phyloP scores from a whole-genome alignment of 2,797 vertebrate species.

The Anguilla anguilla region DNA sequence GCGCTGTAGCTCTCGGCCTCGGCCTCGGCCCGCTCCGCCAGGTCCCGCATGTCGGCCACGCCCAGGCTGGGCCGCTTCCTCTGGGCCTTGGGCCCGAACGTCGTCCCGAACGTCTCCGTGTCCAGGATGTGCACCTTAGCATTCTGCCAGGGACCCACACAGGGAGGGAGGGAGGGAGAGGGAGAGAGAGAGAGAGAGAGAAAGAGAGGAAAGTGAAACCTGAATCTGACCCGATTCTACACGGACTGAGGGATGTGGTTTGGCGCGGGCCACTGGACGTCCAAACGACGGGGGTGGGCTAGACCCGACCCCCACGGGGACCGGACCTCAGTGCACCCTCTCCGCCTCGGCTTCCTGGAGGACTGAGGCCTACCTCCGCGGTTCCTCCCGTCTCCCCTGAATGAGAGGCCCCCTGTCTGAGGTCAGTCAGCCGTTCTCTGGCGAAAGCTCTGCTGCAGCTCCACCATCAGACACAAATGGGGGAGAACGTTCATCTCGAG shows the following conservation, averaged over 20 bases:
- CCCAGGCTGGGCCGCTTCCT: conserved; percentile 89
- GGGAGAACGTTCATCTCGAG: not conserved
- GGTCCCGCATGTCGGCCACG: conserved; percentile 82
- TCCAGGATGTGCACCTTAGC: conserved; percentile 96
- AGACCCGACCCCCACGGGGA: not conserved
- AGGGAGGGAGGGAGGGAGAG: not conserved
- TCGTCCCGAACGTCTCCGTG: conserved; percentile 92
- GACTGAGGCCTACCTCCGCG: not conserved
- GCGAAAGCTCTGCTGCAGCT: not conserved
- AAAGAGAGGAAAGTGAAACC: not conserved
- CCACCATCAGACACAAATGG: not conserved
- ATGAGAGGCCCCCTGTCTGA: not conserved
- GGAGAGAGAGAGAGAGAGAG: not conserved
- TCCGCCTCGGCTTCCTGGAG: not conserved
- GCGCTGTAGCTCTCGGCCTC: conserved; percentile 75
- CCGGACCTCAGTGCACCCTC: not conserved
- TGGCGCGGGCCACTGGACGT: not conserved
- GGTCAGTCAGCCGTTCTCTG: not conserved
- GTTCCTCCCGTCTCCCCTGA: not conserved
- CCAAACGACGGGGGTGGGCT: not conserved
- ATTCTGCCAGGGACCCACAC: conserved; percentile 70
- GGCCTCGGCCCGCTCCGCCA: conserved; percentile 82
- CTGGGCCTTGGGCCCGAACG: conserved; percentile 93
- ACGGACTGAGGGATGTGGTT: not conserved
- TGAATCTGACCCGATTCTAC: not conserved